These are phyloP conservation scores for Harpagoxenus sublaevis DNA, from an alignment of 2,888 invertebrate genomes.

Conservation along the genomic window DNA sequence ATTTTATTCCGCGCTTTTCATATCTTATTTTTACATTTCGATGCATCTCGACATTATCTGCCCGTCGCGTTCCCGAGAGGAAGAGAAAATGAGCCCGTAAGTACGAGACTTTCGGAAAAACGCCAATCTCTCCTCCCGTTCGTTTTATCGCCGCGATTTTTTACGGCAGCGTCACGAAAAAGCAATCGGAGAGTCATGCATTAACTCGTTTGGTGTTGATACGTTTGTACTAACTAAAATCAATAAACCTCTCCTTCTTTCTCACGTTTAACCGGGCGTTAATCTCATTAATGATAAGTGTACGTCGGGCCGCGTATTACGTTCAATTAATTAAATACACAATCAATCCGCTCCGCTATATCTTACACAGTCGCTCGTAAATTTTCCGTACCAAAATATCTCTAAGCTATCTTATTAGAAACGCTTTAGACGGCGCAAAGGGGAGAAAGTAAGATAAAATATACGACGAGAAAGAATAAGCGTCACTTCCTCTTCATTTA, in stretches of 20 bases:
- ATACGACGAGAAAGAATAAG: conserved; percentile 60
- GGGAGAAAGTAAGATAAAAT: conserved; percentile 51
- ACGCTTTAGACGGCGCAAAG: conserved; percentile 41
- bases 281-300: conserved; percentile 20
- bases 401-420: conserved; percentile 67
- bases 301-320: not conserved
- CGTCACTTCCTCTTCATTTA: conserved; percentile 34
- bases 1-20: conserved; percentile 12
- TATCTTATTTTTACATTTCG: conserved; percentile 37
- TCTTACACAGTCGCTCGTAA: conserved; percentile 58
- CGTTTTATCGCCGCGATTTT: conserved; percentile 8
- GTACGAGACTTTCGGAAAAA: conserved; percentile 22
- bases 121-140: not conserved
- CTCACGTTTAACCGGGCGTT: conserved; percentile 5
- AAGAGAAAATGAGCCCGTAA: conserved; percentile 34
- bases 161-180: not conserved
- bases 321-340: conserved; percentile 45
- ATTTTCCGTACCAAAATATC: conserved; percentile 75
- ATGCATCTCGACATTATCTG: conserved; percentile 28
- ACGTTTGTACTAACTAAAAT: conserved; percentile 61
- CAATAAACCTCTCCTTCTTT: conserved; percentile 52
- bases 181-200: not conserved
- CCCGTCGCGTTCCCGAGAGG: conserved; percentile 16
- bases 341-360: conserved; percentile 47
- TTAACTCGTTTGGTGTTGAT: conserved; percentile 41